A percentile compares a stretch with the other conserved stretches of the same genome.
Conservation (phyloP, 2,113 vertebrate species). For the Sinocyclocheilus anshuiensis region DNA sequence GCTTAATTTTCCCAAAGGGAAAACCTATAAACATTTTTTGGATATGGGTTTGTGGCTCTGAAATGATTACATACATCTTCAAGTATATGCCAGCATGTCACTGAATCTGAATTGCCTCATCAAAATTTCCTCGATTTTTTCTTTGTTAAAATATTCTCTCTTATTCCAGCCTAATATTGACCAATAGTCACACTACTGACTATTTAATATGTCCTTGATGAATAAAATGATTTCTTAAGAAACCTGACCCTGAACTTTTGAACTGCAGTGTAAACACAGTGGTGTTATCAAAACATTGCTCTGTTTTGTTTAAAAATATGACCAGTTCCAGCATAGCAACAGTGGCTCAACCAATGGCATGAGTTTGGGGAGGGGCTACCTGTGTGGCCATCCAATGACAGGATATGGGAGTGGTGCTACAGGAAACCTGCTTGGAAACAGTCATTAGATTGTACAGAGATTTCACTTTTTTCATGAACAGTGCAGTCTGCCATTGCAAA, state of each 20-base stretch:
- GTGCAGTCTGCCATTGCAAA: background rate
- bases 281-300: background rate
- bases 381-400: background rate
- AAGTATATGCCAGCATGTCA: background rate
- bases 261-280: background rate
- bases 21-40: background rate
- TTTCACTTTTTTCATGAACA: background rate
- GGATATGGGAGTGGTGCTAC: background rate
- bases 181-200: background rate
- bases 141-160: background rate
- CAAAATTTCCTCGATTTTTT: background rate
- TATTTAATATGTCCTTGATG: background rate
- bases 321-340: background rate
- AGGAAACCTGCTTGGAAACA: background rate
- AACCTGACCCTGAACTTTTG: background rate
- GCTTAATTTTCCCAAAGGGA: background rate
- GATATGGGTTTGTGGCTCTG: background rate
- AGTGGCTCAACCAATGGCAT: background rate
- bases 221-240: background rate
- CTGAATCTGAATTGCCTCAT: background rate
- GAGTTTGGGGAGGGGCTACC: background rate
- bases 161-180: background rate
- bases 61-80: background rate
- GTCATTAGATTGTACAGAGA: background rate
- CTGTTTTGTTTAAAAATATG: background rate